Conservation (phyloP, 2,888 invertebrate species). For the Dynastes tityus region DNA sequence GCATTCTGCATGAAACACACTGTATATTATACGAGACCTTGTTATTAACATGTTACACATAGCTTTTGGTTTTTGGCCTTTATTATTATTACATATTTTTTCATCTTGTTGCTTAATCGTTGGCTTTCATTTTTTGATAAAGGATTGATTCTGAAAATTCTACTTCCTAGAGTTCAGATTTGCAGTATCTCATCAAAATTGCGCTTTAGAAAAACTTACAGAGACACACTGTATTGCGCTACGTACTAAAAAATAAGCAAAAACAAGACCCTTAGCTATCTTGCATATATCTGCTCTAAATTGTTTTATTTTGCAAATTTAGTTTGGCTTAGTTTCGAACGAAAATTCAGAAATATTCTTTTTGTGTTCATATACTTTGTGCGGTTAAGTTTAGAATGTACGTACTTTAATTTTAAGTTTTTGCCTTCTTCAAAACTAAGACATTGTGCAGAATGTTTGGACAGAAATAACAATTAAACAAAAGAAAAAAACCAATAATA, state of each 20-base stretch:
- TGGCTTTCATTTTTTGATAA: slow-evolving; percentile 38
- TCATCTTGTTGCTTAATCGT: slow-evolving; percentile 51
- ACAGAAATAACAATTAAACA: slow-evolving; percentile 50
- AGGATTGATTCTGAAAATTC: slow-evolving; percentile 27
- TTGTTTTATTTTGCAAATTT: no score
- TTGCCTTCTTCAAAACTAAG: slow-evolving; percentile 2
- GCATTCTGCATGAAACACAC: slow-evolving; percentile 70
- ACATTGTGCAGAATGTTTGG: slow-evolving; percentile 67
- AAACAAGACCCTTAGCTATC: not conserved
- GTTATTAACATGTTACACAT: slow-evolving; percentile 59
- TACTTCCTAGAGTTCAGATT: slow-evolving; percentile 43
- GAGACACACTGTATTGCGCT: slow-evolving; percentile 14
- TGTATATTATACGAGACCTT: slow-evolving; percentile 60
- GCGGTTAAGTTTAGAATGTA: not conserved
- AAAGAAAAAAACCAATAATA: slow-evolving; percentile 35
- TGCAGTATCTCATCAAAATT: slow-evolving; percentile 55
- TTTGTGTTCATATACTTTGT: slow-evolving; percentile 22
- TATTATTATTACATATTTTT: slow-evolving; percentile 40
- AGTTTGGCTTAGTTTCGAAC: not conserved
- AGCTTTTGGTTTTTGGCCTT: slow-evolving; percentile 64
- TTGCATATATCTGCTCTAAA: not conserved
- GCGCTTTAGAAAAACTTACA: slow-evolving; percentile 32
- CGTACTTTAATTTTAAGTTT: no score
- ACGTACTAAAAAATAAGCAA: slow-evolving; percentile 9
- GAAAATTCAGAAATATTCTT: slow-evolving; percentile 28